Conservation (phyloP, 1,140 invertebrate genomes). For the Drosophila varians region DNA sequence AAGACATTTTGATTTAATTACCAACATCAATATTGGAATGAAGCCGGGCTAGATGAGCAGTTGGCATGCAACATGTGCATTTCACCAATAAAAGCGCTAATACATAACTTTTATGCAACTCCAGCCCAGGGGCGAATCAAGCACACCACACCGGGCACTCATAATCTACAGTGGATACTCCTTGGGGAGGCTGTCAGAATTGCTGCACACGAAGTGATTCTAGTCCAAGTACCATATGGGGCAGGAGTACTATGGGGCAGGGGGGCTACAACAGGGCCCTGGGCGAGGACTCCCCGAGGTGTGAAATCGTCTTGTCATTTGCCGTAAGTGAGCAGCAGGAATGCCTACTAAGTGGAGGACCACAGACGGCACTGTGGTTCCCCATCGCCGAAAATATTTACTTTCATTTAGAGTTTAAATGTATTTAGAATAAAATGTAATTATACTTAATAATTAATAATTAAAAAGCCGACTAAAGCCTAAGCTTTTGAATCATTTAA, state of each 20-base stretch:
- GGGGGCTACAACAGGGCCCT: conserved; percentile 9
- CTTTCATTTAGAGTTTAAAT: background rate
- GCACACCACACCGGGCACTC: conserved; percentile 10
- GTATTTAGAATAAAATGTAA: too few relatives aligned
- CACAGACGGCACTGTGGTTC: conserved; percentile 18
- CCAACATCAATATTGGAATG: conserved; percentile 29
- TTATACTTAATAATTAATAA: too few relatives aligned
- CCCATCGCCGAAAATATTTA: too few relatives aligned
- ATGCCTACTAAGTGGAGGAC: conserved; percentile 46
- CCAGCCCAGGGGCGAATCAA: conserved; percentile 35
- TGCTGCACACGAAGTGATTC: conserved; percentile 22
- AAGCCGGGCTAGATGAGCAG: conserved; percentile 42
- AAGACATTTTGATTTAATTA: conserved; percentile 34
- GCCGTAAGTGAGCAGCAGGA: conserved; percentile 72
- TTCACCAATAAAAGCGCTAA: conserved; percentile 75
- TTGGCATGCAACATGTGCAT: conserved; percentile 69
- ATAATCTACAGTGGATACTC: conserved; percentile 39
- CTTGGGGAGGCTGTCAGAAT: conserved; percentile 38
- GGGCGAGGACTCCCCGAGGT: conserved; percentile 76
- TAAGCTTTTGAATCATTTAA: too few relatives aligned
- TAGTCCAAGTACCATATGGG: conserved; percentile 2
- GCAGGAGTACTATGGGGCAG: background rate
- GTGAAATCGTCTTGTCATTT: conserved; percentile 75
- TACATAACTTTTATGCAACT: conserved; percentile 53
- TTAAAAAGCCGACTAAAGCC: too few relatives aligned